Evolutionary conservation across 2,888 invertebrate genomes (phyloP), one percentile per base, ranked within the genome.

Genomic region (Dendrolimus houi): DNA sequence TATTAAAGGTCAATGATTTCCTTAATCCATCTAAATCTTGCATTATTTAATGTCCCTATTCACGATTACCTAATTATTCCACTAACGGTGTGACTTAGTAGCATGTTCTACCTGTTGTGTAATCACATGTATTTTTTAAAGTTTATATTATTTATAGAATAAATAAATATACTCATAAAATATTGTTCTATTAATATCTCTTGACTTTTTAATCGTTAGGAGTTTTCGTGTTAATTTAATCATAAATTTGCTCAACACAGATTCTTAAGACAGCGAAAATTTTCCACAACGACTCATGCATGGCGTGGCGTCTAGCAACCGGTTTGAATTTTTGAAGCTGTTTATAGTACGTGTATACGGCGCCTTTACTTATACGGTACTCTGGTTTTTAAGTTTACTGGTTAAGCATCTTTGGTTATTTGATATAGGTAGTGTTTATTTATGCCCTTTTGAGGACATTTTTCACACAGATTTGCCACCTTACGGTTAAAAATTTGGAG

Each of bases 271-370:
- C 47, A 12, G 67, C 70, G 71, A 77, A 84, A 87, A 85, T 79
- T 83, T 83, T 86, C 86, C 85, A 85, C 79, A 73, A 74, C 74
- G 68, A 72, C 72, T 72, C 74, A 76, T 78, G 29, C 29, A 29
- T 29, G 29, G 29, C 29, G 29, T 29, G 72, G 67, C 66, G 68
- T 77, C 79, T 80, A 77, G 75, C 61, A 61, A 86, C 87, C 83
- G 79, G 87, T 85, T 85, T 70, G 56, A 61, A 67, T 74, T 74
- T 74, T 77, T 70, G 71, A 75, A 77, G 76, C 73, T 60, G 66
- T 9, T 47, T 47, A 47, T 10, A 47, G 9, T 47, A 47, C 47
- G 1, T 2, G 47, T 47, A 60, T 61, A 62, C 57, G 64, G 58
- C 62, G 53, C 58, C 56, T 61, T 55, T 29, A 6, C 29, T 47